A percentile compares a stretch with the other conserved stretches of the same genome.
These are phyloP conservation scores for Laothoe populi DNA, from an alignment of 2,888 invertebrate genomes.

Conservation along the genomic window DNA sequence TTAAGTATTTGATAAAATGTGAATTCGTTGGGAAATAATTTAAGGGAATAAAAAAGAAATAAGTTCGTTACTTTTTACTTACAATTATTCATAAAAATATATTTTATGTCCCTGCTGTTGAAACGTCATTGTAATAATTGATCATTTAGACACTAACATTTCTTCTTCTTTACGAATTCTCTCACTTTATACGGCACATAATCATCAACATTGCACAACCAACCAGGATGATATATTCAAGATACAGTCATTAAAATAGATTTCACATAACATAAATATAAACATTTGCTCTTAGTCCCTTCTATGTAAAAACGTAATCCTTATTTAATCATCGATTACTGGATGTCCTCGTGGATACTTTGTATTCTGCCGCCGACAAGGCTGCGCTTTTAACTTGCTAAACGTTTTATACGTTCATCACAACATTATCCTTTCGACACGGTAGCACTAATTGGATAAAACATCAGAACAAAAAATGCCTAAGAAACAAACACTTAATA, in stretches of 20 bases:
- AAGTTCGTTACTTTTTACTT: too few species aligned
- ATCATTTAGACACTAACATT: constrained; percentile 62
- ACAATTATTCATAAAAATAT: constrained; percentile 31
- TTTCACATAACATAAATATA: constrained; percentile 58
- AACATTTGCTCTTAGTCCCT: constrained; percentile 50
- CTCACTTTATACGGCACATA: constrained; percentile 52
- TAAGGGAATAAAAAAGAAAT: too few species aligned
- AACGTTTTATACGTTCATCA: constrained; percentile 76
- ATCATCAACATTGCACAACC: constrained; percentile 32
- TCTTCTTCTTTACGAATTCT: constrained; percentile 49
- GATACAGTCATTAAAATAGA: constrained; percentile 30
- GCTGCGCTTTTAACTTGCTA: constrained; percentile 77
- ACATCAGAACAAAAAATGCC: constrained; percentile 75
- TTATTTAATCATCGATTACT: constrained; percentile 25
- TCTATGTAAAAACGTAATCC: constrained; percentile 15
- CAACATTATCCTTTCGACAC: constrained; percentile 84
- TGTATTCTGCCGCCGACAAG: constrained; percentile 48
- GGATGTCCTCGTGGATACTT: constrained; percentile 22
- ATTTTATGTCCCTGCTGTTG: constrained; percentile 53
- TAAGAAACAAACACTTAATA: constrained; percentile 83
- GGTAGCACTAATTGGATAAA: constrained; percentile 85
- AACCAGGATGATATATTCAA: constrained; percentile 21
- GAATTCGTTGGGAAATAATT: too few species aligned
- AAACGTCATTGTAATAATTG: constrained; percentile 38
- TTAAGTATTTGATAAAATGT: too few species aligned